Conservation (phyloP, 1,140 invertebrate genomes). For the Cyphomyrmex costatus region DNA sequence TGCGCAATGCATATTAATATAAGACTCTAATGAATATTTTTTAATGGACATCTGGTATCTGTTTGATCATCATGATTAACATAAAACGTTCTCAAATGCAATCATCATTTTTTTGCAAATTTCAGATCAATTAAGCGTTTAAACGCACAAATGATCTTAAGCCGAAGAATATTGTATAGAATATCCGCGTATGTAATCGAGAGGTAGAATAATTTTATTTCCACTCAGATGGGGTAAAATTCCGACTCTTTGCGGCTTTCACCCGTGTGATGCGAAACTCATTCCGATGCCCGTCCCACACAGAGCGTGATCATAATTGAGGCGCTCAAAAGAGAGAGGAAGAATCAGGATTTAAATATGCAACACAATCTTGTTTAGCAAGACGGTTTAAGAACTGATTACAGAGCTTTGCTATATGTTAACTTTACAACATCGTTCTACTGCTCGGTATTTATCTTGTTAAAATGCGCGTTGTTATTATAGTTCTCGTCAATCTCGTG, state of each 20-base stretch:
- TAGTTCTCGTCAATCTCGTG: not conserved
- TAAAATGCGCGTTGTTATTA: slow-evolving; percentile 10
- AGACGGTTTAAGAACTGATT: not conserved
- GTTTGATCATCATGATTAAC: not conserved
- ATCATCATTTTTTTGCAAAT: not conserved
- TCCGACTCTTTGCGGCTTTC: slow-evolving; percentile 12
- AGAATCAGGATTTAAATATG: slow-evolving; percentile 36
- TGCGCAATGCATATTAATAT: not conserved
- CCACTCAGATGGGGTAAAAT: slow-evolving; percentile 1
- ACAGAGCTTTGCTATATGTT: slow-evolving; percentile 16
- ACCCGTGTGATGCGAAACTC: slow-evolving; percentile 36
- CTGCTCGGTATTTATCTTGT: not conserved
- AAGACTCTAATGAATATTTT: not conserved
- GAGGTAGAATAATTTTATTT: slow-evolving; percentile 5
- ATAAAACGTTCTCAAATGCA: not conserved
- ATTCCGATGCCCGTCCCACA: slow-evolving; percentile 30
- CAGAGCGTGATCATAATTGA: slow-evolving; percentile 38
- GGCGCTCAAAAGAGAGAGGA: not conserved
- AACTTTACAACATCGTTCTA: not conserved
- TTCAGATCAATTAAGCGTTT: slow-evolving; percentile 3
- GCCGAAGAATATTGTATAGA: not conserved
- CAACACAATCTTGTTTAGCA: slow-evolving; percentile 19
- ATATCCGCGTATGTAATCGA: not conserved
- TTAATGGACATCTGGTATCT: not conserved
- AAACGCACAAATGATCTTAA: not conserved